These are phyloP conservation scores for Oceanodroma tethys DNA, from an alignment of 2,113 vertebrate genomes.

Conservation along the genomic window DNA sequence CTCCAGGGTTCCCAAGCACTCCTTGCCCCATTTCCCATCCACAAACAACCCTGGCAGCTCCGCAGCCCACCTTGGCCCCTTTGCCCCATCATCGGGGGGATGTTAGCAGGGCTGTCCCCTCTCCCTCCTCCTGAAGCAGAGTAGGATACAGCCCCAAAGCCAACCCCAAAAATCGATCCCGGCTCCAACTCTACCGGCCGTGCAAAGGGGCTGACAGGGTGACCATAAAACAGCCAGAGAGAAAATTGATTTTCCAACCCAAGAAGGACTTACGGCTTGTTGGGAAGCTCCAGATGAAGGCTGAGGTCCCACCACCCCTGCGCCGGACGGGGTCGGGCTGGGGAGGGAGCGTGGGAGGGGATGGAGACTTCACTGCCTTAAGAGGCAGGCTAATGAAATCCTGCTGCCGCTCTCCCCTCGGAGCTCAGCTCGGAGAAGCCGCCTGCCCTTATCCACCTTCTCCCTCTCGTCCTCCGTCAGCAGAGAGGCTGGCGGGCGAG, in stretches of 20 bases:
- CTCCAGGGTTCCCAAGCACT: background rate
- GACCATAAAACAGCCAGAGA: background rate
- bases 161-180: background rate
- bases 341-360: conserved; percentile 24
- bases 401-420: background rate
- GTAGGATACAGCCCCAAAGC: background rate
- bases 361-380: conserved; percentile 54
- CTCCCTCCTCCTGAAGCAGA: background rate
- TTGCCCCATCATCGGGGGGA: fast-evolving
- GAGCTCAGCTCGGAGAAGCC: background rate
- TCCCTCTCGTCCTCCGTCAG: background rate
- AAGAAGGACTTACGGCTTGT: conserved; percentile 20
- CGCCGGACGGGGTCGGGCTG: background rate
- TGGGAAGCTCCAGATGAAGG: background rate
- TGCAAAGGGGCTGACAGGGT: background rate
- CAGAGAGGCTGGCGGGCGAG: background rate
- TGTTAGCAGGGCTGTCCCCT: background rate
- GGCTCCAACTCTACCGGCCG: fast-evolving
- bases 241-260: background rate
- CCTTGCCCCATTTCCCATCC: background rate
- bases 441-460: background rate
- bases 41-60: background rate
- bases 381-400: conserved; percentile 37
- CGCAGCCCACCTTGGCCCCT: background rate
- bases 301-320: background rate